A percentile compares a stretch with the other conserved stretches of the same genome.
Conservation (phyloP, 2,797 vertebrate species). For the Chiroxiphia lanceolata region DNA sequence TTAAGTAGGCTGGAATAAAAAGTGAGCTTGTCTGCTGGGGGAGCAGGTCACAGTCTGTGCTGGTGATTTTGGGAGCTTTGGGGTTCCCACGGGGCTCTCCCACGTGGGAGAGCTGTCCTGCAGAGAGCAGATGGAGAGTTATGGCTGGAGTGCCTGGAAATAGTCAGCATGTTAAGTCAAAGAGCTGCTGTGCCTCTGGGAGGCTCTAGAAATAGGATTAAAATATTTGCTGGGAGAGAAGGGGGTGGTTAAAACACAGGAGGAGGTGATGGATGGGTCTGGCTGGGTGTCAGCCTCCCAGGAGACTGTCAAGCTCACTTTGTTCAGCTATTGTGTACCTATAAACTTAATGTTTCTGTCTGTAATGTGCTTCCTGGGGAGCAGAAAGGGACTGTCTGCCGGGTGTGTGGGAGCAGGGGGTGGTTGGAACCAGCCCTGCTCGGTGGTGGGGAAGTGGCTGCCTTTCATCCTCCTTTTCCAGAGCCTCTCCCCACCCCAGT, state of each 20-base stretch:
- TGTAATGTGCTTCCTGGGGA: not conserved
- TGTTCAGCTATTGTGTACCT: not conserved
- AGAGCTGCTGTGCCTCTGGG: not conserved
- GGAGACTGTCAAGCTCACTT: not conserved
- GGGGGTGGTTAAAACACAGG: not conserved
- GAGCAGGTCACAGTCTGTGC: fast-evolving
- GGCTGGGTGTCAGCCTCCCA: not conserved
- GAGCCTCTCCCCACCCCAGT: not conserved
- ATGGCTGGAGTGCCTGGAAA: not conserved
- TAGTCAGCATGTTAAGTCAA: fast-evolving
- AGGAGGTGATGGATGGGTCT: not conserved
- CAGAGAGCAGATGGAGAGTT: fast-evolving
- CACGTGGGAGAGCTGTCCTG: not conserved
- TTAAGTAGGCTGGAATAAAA: not conserved
- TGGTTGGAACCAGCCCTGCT: not conserved
- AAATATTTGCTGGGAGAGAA: not conserved
- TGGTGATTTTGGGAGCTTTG: fast-evolving
- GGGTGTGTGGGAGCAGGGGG: not conserved
- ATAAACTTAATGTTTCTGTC: not conserved
- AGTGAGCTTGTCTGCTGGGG: not conserved
- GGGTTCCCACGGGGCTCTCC: not conserved
- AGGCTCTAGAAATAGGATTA: not conserved
- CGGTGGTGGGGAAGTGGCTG: not conserved
- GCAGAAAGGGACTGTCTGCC: not conserved
- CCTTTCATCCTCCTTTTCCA: not conserved